Conservation (phyloP, 2,888 invertebrate species). For the Tineola bisselliella region DNA sequence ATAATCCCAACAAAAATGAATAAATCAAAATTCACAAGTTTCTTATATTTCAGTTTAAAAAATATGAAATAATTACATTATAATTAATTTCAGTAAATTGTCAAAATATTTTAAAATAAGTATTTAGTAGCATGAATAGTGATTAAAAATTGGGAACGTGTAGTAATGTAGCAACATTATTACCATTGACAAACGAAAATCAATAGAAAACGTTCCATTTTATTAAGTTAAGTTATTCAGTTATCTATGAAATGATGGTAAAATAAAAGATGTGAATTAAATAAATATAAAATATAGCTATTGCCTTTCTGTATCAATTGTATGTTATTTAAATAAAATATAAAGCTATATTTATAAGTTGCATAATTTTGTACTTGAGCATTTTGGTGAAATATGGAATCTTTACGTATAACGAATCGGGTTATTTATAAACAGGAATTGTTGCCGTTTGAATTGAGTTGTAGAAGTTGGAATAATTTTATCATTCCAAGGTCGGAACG, state of each 20-base stretch:
- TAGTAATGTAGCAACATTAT: not conserved
- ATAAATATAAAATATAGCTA: no score
- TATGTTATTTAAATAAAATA: not conserved
- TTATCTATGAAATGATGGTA: not conserved
- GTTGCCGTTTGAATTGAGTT: not conserved
- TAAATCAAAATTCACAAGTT: no score
- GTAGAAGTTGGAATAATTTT: conserved; percentile 26
- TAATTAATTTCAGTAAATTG: no score
- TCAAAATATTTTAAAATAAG: no score
- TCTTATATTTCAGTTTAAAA: no score
- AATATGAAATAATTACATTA: no score
- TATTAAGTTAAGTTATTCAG: not conserved
- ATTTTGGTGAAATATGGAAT: no score
- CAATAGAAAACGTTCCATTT: not conserved
- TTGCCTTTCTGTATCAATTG: no score
- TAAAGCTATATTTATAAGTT: not conserved
- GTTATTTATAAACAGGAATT: not conserved
- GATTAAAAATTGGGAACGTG: not conserved
- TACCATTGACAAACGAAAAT: not conserved
- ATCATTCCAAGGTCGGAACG: conserved; percentile 60
- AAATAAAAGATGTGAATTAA: no score
- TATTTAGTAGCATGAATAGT: no score
- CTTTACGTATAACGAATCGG: not conserved
- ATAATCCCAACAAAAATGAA: no score
- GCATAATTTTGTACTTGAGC: not conserved